Evolutionary conservation across 1,140 invertebrate genomes (phyloP), one percentile per base, ranked within the genome.

Genomic region (Neodiprion pinetum): DNA sequence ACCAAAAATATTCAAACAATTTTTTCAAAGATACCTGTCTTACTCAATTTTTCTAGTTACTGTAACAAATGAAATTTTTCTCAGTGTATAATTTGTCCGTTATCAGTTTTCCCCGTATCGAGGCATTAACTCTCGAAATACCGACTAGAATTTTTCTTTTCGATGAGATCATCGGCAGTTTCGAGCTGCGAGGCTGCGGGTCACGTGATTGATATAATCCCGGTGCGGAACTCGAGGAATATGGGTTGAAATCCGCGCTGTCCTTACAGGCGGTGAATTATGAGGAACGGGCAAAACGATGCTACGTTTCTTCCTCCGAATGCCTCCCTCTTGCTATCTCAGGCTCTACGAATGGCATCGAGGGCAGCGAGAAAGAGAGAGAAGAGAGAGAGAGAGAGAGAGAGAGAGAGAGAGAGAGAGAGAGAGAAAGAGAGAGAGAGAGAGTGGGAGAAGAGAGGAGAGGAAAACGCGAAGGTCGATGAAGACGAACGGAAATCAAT

Each of bases 401-500:
- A 28, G 28, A 28, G 53, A 17, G 50, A 53, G 53, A 61, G 11
- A 61, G 53, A 53, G 28, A 40, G 28, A 28, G 28, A 17, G 28
- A 28, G 28, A 28, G 28, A 17, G 28, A 28, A 1, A 28, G 28
- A 17, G 28, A 40, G 53, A 7, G n/a, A 21, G 53, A 61, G 11
- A 61, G 53, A 1, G 8, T 0, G 8, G n/a, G 53, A 61, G 53
- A 61, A 9, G 53, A 61, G 53, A n/a, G 50, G 72, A 67, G 17
- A 28, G 67, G 61, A 65, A 66, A 68, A 40, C 53, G 53, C n/a
- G 53, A 12, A 61, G 85, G 84, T 84, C 85, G 85, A 87, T 84
- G 84, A 83, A 85, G 86, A 86, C 84, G 85, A 87, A 86, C 87
- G 83, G 87, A 88, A 88, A 88, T 88, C 87, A 88, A 88, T 88